Conservation (phyloP, 2,888 invertebrate species). For the Gari tellinella region DNA sequence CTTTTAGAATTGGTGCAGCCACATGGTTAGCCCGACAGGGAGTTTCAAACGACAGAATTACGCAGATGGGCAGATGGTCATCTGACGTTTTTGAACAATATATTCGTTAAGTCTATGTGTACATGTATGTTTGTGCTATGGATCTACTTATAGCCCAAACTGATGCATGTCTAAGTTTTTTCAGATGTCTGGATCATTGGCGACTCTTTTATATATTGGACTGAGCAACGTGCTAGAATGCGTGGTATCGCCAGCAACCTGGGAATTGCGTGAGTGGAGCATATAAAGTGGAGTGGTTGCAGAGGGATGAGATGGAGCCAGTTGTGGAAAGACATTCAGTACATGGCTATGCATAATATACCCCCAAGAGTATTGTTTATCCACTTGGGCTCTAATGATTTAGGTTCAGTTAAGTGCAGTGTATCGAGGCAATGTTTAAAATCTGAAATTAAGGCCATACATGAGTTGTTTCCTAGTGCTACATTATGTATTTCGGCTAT, state of each 20-base stretch:
- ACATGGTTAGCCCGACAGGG: slow-evolving; percentile 2
- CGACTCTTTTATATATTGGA: neutral
- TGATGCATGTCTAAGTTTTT: no score
- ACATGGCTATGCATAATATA: slow-evolving; percentile 3
- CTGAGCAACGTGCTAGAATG: neutral
- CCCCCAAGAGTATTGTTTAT: neutral
- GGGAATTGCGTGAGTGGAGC: neutral
- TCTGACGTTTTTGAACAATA: neutral
- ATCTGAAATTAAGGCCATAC: neutral
- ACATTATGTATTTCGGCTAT: neutral
- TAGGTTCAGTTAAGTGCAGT: neutral
- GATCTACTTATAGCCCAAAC: no score
- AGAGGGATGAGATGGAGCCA: slow-evolving; percentile 2
- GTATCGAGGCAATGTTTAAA: neutral
- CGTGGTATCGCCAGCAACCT: neutral
- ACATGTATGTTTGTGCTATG: no score
- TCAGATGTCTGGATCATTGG: no score
- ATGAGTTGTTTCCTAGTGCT: neutral
- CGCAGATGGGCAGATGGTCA: slow-evolving; percentile 6
- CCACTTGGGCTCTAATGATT: slow-evolving; percentile 7
- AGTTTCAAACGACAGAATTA: neutral
- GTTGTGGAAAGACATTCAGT: neutral
- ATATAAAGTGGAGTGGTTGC: neutral
- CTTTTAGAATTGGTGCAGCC: slow-evolving; percentile 14
- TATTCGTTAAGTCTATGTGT: neutral